Evolutionary conservation across 2,797 vertebrate genomes (phyloP).

Genomic region (Phataginus tetradactyla): DNA sequence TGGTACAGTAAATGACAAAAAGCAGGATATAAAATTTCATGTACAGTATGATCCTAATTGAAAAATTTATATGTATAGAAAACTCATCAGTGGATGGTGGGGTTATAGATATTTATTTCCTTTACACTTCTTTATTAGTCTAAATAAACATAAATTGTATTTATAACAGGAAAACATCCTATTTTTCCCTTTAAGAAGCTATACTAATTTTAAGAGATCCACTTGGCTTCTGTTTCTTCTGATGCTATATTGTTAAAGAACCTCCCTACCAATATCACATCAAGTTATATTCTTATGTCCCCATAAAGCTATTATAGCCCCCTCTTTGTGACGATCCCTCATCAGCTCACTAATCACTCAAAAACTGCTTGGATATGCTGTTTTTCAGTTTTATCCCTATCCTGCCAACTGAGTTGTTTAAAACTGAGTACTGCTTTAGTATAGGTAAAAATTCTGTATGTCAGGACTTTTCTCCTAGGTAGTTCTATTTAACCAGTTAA

Average conservation of each 20-base stretch:
- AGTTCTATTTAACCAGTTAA: constrained; percentile 15
- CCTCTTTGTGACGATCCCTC: background rate
- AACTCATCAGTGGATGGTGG: constrained; percentile 16
- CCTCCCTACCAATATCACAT: background rate
- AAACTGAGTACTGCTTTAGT: constrained; percentile 17
- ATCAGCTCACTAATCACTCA: background rate
- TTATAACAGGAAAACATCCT: background rate
- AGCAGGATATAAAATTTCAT: constrained; percentile 23
- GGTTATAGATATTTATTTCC: constrained; percentile 26
- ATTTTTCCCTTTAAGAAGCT: constrained; percentile 27
- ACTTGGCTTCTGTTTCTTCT: background rate
- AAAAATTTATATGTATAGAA: background rate
- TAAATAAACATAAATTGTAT: constrained; percentile 9
- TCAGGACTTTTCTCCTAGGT: background rate
- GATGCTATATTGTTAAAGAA: background rate
- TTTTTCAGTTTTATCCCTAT: background rate
- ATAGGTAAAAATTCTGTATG: background rate
- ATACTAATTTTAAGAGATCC: background rate
- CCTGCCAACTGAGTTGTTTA: background rate
- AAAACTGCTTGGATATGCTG: background rate
- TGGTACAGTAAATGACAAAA: constrained; percentile 40
- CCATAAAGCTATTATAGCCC: background rate
- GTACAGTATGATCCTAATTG: constrained; percentile 26
- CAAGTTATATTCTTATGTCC: background rate
- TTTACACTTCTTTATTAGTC: constrained; percentile 10